Conservation (phyloP, 2,113 vertebrate species). For the Protomyctophum bolini region DNA sequence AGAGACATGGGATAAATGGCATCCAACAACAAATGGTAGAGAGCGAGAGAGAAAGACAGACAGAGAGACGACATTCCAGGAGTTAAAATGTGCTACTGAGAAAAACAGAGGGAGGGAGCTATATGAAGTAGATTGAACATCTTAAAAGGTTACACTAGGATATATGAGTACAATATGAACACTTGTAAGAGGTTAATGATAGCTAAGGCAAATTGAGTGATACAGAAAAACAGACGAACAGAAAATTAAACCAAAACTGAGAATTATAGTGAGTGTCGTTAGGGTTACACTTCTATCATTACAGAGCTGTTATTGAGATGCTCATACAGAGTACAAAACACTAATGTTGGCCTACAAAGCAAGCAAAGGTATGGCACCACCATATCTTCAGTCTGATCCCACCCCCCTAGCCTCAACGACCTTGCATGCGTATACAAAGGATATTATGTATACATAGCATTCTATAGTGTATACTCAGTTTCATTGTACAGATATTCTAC, state of each 20-base stretch:
- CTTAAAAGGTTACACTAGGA: background rate
- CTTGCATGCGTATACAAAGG: too few species aligned
- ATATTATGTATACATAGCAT: too few species aligned
- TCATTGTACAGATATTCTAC: too few species aligned
- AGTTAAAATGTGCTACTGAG: constrained; percentile 18
- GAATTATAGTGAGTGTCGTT: background rate
- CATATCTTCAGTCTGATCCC: too few species aligned
- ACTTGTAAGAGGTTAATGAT: background rate
- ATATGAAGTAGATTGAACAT: background rate
- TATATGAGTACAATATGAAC: background rate
- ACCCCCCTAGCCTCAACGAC: too few species aligned
- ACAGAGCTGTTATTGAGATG: background rate
- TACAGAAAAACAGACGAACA: background rate
- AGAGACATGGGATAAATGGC: constrained; percentile 63
- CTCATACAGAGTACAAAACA: background rate
- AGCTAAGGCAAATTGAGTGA: too few species aligned
- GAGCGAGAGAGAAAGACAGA: constrained; percentile 36
- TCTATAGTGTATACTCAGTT: too few species aligned
- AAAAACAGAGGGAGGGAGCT: background rate
- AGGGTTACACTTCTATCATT: background rate
- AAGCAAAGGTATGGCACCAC: too few species aligned
- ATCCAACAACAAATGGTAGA: constrained; percentile 37
- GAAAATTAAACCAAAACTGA: background rate
- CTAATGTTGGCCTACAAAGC: too few species aligned
- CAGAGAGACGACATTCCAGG: constrained; percentile 4